Percentiles rank a stretch among this genome's conserved stretches.
Evolutionary conservation across 2,888 invertebrate genomes (phyloP).

Genomic region (Lycocerus yunnanus): DNA sequence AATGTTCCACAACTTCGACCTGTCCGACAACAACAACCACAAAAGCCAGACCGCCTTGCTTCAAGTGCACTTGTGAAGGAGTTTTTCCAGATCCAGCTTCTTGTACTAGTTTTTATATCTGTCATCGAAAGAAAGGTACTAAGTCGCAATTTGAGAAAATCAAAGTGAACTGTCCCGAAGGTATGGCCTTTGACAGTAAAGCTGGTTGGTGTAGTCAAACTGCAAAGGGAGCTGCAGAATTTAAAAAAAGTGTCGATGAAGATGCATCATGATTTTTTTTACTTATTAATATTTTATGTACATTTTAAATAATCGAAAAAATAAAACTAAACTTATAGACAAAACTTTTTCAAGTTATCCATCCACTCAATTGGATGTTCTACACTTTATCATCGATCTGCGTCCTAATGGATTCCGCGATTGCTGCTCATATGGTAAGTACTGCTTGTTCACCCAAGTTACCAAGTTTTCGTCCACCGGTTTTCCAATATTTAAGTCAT

Average conservation of each 20-base stretch:
- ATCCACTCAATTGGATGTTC: no score
- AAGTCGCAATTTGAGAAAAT: background rate
- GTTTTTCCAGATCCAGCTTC: constrained; percentile 16
- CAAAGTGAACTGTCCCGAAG: background rate
- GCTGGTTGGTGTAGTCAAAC: background rate
- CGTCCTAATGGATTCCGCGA: fast-evolving
- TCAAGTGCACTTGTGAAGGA: constrained; percentile 13
- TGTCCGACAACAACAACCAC: background rate
- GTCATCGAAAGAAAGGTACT: constrained; percentile 1
- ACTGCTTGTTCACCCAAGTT: background rate
- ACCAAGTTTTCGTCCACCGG: background rate
- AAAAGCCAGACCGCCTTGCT: background rate
- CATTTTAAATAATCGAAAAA: background rate
- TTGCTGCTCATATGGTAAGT: background rate
- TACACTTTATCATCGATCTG: background rate
- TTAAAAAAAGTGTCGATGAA: background rate
- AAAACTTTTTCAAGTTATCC: background rate
- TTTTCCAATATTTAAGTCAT: background rate
- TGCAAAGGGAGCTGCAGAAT: background rate
- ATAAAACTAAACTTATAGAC: background rate
- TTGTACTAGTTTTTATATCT: constrained; percentile 11
- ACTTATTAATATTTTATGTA: background rate
- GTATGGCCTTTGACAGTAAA: background rate
- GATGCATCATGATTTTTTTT: background rate
- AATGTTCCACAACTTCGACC: background rate